Base-by-base conservation (phyloP, 2,888 invertebrate genomes). In the Diplolepis rosae region DNA sequence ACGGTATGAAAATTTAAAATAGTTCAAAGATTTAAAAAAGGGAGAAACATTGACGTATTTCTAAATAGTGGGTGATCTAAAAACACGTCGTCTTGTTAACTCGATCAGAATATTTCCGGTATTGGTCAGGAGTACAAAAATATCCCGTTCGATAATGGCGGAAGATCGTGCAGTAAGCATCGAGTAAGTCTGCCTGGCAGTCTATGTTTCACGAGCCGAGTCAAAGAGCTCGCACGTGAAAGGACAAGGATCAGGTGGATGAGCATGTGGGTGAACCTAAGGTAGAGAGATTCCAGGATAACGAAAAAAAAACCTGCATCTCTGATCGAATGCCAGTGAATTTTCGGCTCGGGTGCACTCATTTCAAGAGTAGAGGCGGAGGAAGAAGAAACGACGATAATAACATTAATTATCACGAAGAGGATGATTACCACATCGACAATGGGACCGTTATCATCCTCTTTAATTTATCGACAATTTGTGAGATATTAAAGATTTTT, bases 201-300 rank as follows among this genome's bases (percentile, higher is more conserved):
- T 48, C 48, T 48, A 22, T 61, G 61, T 61, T 61, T 61, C 61
- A 61, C 61, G 61, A 61, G 61, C 39, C 24, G 32, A n/a, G 35
- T 22, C 39, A 18, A 30, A 32, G 54, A 7, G 54, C 56, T 56
- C 35, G 61, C 61, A 61, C 61, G 61, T 61, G 61, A 39, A 61
- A 39, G 61, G 39, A 61, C 61, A 61, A 61, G 61, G 61, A 61
- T 61, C 61, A 61, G 61, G 61, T 61, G 61, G 39, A 61, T 61
- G 61, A 32, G 54, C 61, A 66, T 35, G 56, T 70, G 32, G 68
- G 68, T 65, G 68, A 68, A 65, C n/a, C n/a, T n/a, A n/a, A n/a
- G n/a, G n/a, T n/a, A n/a, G 45, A 61, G 45, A 61, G 61, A 61
- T 61, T 61, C 61, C 61, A 61, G 61, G 61, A 61, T 61, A 61